Evolutionary conservation across 2,888 invertebrate genomes (phyloP).

Genomic region (Lissonota sp.): DNA sequence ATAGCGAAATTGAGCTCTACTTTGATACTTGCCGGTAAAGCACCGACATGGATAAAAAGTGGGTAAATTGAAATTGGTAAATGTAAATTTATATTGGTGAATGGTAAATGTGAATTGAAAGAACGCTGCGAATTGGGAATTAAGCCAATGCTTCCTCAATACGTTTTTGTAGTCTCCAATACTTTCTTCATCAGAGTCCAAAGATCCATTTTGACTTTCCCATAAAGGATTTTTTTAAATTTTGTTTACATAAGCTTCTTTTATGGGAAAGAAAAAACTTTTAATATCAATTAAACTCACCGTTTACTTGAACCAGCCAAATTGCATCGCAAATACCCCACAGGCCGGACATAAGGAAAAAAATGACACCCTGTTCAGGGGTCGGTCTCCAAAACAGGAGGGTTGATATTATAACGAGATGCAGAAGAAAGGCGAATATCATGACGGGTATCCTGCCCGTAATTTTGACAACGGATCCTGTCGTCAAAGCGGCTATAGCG

Average conservation of each 20-base stretch:
- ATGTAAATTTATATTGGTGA: too few species aligned
- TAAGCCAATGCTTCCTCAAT: too few species aligned
- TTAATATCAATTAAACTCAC: conserved; percentile 87
- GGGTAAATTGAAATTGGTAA: too few species aligned
- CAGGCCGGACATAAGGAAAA: conserved; percentile 91
- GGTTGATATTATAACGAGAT: conserved; percentile 88
- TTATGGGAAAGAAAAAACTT: neutral
- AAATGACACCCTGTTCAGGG: conserved; percentile 88
- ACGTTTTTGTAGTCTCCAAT: too few species aligned
- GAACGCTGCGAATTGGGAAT: too few species aligned
- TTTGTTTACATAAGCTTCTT: too few species aligned
- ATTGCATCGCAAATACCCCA: conserved; percentile 96
- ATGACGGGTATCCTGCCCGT: conserved; percentile 93
- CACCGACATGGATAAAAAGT: too few species aligned
- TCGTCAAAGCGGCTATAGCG: conserved; percentile 93
- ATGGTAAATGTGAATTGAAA: too few species aligned
- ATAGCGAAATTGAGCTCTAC: neutral
- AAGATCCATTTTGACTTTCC: too few species aligned
- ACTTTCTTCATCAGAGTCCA: too few species aligned
- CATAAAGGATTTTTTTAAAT: too few species aligned
- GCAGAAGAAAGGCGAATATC: conserved; percentile 89
- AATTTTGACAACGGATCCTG: conserved; percentile 91
- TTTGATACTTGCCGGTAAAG: neutral
- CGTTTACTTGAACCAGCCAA: conserved; percentile 96
- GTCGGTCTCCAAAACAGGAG: conserved; percentile 90